phyloP scores from a whole-genome alignment of 2,797 vertebrate species.

The Acipenser transmontanus region DNA sequence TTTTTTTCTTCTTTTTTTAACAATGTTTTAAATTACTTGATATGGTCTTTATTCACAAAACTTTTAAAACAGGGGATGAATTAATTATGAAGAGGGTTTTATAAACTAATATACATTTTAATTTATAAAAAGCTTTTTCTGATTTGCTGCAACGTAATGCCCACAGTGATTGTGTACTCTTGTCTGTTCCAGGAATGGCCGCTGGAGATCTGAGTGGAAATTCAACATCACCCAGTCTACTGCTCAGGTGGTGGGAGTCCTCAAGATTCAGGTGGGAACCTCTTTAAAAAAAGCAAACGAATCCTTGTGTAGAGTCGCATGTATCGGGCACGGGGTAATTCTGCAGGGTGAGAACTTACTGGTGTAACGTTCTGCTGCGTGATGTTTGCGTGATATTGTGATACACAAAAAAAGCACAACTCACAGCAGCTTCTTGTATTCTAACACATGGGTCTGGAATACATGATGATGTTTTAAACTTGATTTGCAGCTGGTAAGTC shows the following conservation, averaged over 20 bases:
- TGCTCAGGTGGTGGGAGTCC: slow-evolving; percentile 77
- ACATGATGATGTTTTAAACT: too few species aligned
- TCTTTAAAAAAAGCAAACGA: too few species aligned
- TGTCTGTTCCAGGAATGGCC: slow-evolving; percentile 73
- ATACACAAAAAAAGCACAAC: too few species aligned
- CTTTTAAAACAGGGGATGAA: background rate
- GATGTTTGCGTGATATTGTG: too few species aligned
- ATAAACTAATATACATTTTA: background rate
- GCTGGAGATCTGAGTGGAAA: slow-evolving; percentile 91
- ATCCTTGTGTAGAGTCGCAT: too few species aligned
- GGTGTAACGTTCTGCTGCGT: too few species aligned
- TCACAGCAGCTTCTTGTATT: too few species aligned
- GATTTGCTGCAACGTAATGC: background rate
- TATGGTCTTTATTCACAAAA: too few species aligned
- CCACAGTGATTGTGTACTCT: background rate
- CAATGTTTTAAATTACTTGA: background rate
- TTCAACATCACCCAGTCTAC: slow-evolving; percentile 77
- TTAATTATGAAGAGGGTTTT: background rate
- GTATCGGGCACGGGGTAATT: too few species aligned
- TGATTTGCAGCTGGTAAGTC: too few species aligned
- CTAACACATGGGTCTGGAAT: too few species aligned
- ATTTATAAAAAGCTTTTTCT: background rate
- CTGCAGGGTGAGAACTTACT: too few species aligned
- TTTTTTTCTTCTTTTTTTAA: background rate
- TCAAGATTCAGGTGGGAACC: slow-evolving; percentile 79